Conservation (phyloP, 2,113 vertebrate species). For the Pseudois nayaur region DNA sequence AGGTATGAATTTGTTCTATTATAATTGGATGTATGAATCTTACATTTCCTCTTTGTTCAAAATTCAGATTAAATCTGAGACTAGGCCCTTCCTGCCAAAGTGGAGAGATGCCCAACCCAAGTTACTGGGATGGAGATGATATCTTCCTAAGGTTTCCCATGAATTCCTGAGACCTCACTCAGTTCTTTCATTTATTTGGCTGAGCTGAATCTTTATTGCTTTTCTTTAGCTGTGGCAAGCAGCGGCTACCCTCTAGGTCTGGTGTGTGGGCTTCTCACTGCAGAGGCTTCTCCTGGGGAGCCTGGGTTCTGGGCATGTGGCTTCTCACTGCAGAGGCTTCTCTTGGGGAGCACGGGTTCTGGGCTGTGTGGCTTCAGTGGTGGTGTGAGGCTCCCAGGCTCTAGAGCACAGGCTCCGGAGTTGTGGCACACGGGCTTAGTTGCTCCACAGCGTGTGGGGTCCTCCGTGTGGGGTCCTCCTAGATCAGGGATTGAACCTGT, state of each 20-base stretch:
- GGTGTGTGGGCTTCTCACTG: background rate
- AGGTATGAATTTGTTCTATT: background rate
- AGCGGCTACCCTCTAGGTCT: fast-evolving
- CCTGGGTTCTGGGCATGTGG: fast-evolving
- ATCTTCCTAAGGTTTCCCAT: background rate
- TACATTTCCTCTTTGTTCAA: background rate
- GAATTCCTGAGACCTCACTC: background rate
- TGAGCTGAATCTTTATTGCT: background rate
- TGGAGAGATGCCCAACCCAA: background rate
- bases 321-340: too few species aligned
- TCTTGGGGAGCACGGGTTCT: background rate
- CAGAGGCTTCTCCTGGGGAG: background rate
- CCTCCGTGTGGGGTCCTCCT: background rate
- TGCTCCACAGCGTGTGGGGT: fast-evolving
- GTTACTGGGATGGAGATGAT: background rate
- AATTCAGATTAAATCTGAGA: background rate
- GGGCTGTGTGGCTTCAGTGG: background rate
- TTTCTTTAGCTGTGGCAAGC: background rate
- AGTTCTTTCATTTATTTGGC: background rate
- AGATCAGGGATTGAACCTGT: background rate
- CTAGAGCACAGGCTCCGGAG: background rate
- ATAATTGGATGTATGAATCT: background rate
- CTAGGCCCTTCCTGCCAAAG: background rate
- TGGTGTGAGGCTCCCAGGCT: background rate
- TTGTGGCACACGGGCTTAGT: background rate